phyloP scores from a whole-genome alignment of 2,797 vertebrate genomes.

The Tarsius wallacei region DNA sequence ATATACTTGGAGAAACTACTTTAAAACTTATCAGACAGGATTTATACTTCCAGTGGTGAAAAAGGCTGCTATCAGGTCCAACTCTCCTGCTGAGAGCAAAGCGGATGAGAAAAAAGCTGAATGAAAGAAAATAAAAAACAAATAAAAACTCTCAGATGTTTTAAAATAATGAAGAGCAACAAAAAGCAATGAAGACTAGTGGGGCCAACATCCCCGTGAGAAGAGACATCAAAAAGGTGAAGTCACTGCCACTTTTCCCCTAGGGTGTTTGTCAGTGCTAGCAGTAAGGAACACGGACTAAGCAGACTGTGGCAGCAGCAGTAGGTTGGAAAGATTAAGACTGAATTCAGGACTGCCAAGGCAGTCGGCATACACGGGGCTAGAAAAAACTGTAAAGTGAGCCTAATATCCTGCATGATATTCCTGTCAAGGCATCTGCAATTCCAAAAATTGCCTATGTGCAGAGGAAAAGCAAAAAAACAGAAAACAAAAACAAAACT shows the following conservation, averaged over 20 bases:
- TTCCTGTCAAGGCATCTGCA: not conserved
- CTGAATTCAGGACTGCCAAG: not conserved
- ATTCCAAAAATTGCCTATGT: not conserved
- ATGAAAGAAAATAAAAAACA: not conserved
- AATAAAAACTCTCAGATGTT: not conserved
- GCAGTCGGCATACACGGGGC: not conserved
- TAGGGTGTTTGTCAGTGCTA: not conserved
- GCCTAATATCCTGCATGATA: not conserved
- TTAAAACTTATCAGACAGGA: not conserved
- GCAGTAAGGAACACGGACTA: not conserved
- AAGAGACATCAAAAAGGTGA: not conserved
- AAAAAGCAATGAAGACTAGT: not conserved
- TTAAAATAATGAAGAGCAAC: not conserved
- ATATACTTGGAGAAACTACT: not conserved
- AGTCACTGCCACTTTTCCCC: not conserved
- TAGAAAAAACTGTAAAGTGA: not conserved
- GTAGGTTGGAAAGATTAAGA: not conserved
- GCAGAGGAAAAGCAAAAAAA: not conserved
- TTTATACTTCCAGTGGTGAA: not conserved
- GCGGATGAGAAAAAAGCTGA: not conserved
- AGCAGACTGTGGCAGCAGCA: not conserved
- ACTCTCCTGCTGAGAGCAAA: constrained; percentile 30
- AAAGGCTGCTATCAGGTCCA: not conserved
- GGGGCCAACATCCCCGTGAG: not conserved
- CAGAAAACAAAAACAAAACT: not conserved